These are phyloP conservation scores for Drosophila demipolita DNA, from an alignment of 2,888 invertebrate genomes.

Conservation along the genomic window DNA sequence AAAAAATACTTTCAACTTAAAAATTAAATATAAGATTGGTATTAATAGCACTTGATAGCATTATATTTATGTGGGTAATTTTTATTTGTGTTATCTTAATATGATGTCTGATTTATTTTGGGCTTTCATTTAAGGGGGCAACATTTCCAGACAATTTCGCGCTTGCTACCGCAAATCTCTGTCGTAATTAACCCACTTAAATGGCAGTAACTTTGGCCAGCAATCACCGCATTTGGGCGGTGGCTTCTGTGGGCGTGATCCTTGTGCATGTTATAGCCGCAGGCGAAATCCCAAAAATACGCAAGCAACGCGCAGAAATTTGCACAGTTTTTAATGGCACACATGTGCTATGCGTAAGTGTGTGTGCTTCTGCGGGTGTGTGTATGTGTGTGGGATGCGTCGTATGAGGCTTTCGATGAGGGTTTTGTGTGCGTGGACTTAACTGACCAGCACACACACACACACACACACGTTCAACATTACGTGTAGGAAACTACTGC, in stretches of 20 bases:
- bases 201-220: constrained; percentile 54
- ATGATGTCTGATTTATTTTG: constrained; percentile 24
- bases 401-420: constrained; percentile 55
- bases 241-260: constrained; percentile 48
- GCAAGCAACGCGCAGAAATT: constrained; percentile 64
- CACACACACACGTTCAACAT: constrained; percentile 21
- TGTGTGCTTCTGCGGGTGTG: constrained; percentile 4
- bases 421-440: constrained; percentile 55
- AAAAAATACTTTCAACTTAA: not conserved
- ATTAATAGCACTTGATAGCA: constrained; percentile 2
- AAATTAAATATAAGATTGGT: not conserved
- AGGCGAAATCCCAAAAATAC: constrained; percentile 34
- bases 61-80: constrained; percentile 6
- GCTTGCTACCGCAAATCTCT: constrained; percentile 51
- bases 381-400: constrained; percentile 15
- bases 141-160: constrained; percentile 38
- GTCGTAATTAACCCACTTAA: constrained; percentile 73
- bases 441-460: constrained; percentile 55
- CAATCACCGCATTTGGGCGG: constrained; percentile 44
- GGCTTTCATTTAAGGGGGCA: constrained; percentile 12
- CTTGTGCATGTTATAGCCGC: constrained; percentile 43
- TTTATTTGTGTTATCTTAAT: constrained; percentile 16
- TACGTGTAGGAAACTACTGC: constrained; percentile 45
- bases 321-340: constrained; percentile 70
- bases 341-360: constrained; percentile 20